phyloP scores from a whole-genome alignment of 2,888 invertebrate genomes.

The Octodonta nipae region DNA sequence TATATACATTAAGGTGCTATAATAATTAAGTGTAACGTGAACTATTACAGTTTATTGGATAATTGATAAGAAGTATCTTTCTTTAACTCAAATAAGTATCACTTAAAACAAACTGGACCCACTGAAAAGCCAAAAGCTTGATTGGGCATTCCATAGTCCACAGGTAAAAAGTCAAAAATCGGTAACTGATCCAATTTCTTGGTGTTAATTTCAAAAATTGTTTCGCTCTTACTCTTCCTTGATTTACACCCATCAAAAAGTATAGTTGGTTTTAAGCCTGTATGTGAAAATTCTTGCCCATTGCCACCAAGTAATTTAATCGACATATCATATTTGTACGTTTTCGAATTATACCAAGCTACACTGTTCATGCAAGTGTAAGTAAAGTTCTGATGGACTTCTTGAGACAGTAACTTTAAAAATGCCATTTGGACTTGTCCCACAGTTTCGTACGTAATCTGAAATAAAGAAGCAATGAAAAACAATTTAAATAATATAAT shows the following conservation, averaged over 20 bases:
- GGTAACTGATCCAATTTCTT: constrained; percentile 60
- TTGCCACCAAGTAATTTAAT: constrained; percentile 64
- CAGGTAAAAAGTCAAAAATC: constrained; percentile 68
- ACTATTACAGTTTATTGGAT: no score
- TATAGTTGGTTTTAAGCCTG: constrained; percentile 44
- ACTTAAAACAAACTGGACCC: constrained; percentile 75
- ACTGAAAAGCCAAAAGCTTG: constrained; percentile 77
- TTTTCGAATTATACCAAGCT: constrained; percentile 47
- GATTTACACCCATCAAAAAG: constrained; percentile 63
- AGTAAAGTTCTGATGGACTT: constrained; percentile 73
- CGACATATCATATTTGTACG: constrained; percentile 39
- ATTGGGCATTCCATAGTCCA: constrained; percentile 60
- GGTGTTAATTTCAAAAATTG: constrained; percentile 62
- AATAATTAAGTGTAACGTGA: no score
- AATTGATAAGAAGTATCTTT: no score
- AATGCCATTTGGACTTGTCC: constrained; percentile 71
- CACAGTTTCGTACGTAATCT: constrained; percentile 71
- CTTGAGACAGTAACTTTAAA: constrained; percentile 58
- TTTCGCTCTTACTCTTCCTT: constrained; percentile 52
- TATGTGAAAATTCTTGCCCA: constrained; percentile 56
- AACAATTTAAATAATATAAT: not conserved
- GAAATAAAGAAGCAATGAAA: constrained; percentile 19
- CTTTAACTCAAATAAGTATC: no score
- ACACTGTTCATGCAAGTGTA: constrained; percentile 69
- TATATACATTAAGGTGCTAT: no score